Evolutionary conservation across 2,888 invertebrate genomes (phyloP), one percentile per base, ranked within the genome.

Genomic region (Taphrorychus bicolor): DNA sequence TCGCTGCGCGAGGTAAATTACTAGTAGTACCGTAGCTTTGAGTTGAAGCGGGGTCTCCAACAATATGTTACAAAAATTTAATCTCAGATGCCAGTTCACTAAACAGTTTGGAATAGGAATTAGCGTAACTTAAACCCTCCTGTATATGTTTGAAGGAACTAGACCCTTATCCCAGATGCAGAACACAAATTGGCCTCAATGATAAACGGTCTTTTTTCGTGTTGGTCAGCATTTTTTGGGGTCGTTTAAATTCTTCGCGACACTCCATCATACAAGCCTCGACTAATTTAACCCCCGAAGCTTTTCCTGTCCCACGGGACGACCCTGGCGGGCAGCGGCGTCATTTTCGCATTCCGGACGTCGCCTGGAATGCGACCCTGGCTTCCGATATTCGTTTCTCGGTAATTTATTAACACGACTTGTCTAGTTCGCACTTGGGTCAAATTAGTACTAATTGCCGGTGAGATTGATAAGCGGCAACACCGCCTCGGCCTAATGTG

Each of bases 321-420:
- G 61, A 69, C 69, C 54, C 59, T 65, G 70, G 70, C 69, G 72
- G 71, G 63, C 70, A 69, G 54, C 40, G 48, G 54, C 54, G 59
- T 72, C 72, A 71, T 72, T 68, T 45, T 45, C 18, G 59, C 60
- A 72, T 70, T 62, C 70, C 63, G 54, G 61, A 66, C 69, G 71
- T 66, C 45, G 53, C 66, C 24, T 69, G 62, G 69, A 69, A 69
- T 69, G 69, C 61, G 40, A n/a, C 19, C 42, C 45, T 21, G 57
- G 49, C 65, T 65, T 69, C 65, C 68, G 62, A 68, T 68, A 62
- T 62, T 59, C 59, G 22, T 48, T 51, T 41, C 23, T 45, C 48
- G 65, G 21, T 59, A 67, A 67, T 62, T 67, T 67, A 62, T 58
- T 42, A 62, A 67, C 67, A 48, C 24, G 59, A 45, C 58, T 52